Conservation (phyloP, 2,888 invertebrate species). For the Phlogophora meticulosa region DNA sequence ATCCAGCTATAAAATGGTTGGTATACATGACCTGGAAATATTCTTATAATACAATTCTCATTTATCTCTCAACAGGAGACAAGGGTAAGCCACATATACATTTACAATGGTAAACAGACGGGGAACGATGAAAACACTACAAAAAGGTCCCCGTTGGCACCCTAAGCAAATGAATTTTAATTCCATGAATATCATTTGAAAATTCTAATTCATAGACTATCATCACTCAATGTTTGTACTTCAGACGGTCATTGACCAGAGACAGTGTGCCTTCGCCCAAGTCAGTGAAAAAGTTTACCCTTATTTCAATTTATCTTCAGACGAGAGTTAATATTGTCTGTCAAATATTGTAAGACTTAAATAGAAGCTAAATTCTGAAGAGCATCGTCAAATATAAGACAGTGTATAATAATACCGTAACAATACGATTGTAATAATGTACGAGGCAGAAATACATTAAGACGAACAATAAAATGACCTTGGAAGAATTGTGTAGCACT, state of each 20-base stretch:
- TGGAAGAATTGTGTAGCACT: conserved; percentile 43
- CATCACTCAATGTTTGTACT: conserved; percentile 24
- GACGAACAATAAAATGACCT: conserved; percentile 58
- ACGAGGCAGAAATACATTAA: conserved; percentile 38
- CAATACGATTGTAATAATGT: conserved; percentile 29
- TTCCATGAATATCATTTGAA: conserved; percentile 32
- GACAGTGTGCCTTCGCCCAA: conserved; percentile 37
- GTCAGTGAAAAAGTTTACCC: conserved; percentile 34
- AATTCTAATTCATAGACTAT: conserved; percentile 33
- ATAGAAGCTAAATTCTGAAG: conserved; percentile 23
- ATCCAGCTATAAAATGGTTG: conserved; percentile 9
- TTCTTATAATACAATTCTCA: conserved; percentile 18
- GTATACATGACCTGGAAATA: conserved; percentile 23
- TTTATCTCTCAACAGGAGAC: conserved; percentile 41
- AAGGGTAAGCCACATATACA: conserved; percentile 38
- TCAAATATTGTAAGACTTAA: conserved; percentile 31
- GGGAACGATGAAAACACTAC: conserved; percentile 15
- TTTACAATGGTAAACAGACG: conserved; percentile 49
- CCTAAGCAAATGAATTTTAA: conserved; percentile 45
- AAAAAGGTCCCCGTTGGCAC: conserved; percentile 29
- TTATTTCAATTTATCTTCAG: conserved; percentile 34
- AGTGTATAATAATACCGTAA: conserved; percentile 5
- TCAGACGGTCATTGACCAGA: conserved; percentile 62
- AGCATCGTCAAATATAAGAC: conserved; percentile 17
- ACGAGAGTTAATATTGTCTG: conserved; percentile 36